phyloP scores from a whole-genome alignment of 1,140 invertebrate species.

The Medauroidea extradentata region DNA sequence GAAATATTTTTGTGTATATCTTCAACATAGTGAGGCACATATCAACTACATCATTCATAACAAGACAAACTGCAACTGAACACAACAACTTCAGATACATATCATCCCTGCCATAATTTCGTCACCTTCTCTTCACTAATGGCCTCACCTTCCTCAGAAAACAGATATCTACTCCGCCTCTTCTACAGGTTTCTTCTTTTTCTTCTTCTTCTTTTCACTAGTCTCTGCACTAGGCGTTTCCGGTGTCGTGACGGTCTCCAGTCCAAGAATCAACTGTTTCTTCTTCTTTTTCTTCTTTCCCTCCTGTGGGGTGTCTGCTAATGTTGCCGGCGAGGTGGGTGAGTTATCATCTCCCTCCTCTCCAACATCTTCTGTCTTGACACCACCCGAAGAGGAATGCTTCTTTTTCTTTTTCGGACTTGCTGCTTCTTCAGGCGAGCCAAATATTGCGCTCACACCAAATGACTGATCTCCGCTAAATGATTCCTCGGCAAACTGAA shows the following conservation, averaged over 20 bases:
- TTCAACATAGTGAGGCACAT: too few relatives aligned
- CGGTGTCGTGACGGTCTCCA: conserved; percentile 25
- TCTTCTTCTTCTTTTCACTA: conserved; percentile 22
- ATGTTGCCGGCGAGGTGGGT: background rate
- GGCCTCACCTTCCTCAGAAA: too few relatives aligned
- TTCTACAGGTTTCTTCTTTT: conserved; percentile 26
- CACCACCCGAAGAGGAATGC: background rate
- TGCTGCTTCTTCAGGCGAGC: conserved; percentile 17
- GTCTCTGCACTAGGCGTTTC: conserved; percentile 29
- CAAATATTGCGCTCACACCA: background rate
- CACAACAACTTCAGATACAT: too few relatives aligned
- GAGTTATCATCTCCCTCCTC: background rate
- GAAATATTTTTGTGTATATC: too few relatives aligned
- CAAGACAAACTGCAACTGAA: too few relatives aligned
- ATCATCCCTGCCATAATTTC: too few relatives aligned
- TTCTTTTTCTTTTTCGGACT: conserved; percentile 11
- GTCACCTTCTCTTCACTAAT: too few relatives aligned
- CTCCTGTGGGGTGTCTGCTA: conserved; percentile 8
- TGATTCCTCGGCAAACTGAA: conserved; percentile 9
- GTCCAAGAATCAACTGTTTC: conserved; percentile 16
- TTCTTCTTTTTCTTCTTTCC: conserved; percentile 32
- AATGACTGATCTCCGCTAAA: too few relatives aligned
- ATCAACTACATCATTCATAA: too few relatives aligned
- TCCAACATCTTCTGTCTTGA: too few relatives aligned
- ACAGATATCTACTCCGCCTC: too few relatives aligned